These are phyloP conservation scores for Scomberomorus guttatus DNA, from an alignment of 2,797 vertebrate genomes.

Conservation along the genomic window DNA sequence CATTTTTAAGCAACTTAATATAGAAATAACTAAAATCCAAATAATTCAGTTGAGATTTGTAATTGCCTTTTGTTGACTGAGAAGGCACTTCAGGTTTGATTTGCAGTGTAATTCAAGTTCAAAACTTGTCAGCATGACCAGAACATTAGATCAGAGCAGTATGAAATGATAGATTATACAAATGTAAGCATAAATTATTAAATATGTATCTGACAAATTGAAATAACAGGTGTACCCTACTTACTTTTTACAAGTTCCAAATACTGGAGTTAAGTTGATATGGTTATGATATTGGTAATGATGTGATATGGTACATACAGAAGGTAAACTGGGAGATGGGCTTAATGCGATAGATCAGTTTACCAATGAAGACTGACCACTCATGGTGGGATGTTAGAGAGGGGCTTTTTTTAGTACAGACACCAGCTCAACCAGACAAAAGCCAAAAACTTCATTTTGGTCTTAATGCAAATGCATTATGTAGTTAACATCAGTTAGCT, in stretches of 20 bases:
- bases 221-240: not conserved
- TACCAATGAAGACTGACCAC: too few relatives aligned
- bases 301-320: too few relatives aligned
- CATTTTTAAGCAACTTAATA: constrained; percentile 17
- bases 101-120: constrained; percentile 4
- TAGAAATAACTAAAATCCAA: not conserved
- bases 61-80: constrained; percentile 22
- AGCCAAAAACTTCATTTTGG: not conserved
- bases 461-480: not conserved
- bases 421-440: not conserved
- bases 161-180: constrained; percentile 1
- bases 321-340: not conserved
- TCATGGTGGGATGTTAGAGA: not conserved
- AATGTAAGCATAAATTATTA: not conserved
- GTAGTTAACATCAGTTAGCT: not conserved
- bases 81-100: constrained; percentile 24
- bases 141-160: constrained; percentile 33
- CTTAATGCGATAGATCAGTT: not conserved
- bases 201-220: constrained; percentile 14
- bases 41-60: not conserved
- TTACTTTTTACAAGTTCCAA: constrained; percentile 1
- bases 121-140: constrained; percentile 15
- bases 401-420: not conserved
- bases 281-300: too few relatives aligned
- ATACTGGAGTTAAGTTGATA: not conserved